Percentiles rank a stretch among this genome's conserved stretches.
These are phyloP conservation scores for Tenthredo scrophulariae DNA, from an alignment of 2,888 invertebrate genomes.

Conservation along the genomic window DNA sequence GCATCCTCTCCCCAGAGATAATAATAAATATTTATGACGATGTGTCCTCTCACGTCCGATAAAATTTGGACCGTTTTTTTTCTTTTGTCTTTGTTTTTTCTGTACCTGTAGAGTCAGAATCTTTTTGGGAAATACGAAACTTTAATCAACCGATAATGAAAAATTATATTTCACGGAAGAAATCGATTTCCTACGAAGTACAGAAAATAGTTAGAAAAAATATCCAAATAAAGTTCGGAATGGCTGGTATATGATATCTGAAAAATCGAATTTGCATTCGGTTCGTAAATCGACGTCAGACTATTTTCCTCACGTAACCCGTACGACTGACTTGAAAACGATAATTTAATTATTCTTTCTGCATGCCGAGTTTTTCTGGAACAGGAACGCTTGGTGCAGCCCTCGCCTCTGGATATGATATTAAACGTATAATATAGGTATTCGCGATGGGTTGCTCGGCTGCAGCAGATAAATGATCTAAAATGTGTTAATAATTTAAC, in stretches of 20 bases:
- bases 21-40: background rate
- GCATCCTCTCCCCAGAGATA: background rate
- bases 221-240: background rate
- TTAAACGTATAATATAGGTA: background rate
- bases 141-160: background rate
- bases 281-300: background rate
- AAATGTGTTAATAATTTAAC: constrained; percentile 42
- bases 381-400: too few species aligned
- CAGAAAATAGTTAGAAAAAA: background rate
- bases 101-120: background rate
- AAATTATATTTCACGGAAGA: background rate
- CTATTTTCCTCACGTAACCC: background rate
- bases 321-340: constrained; percentile 24
- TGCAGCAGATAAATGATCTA: constrained; percentile 39
- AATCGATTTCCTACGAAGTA: background rate
- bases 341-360: constrained; percentile 8
- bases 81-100: background rate
- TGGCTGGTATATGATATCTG: background rate
- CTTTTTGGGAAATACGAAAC: too few species aligned
- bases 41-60: background rate
- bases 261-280: background rate
- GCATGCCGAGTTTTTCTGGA: background rate
- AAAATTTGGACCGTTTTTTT: background rate
- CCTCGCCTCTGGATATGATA: background rate
- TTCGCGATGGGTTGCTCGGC: background rate